Evolutionary conservation across 2,888 invertebrate genomes (phyloP), one percentile per base, ranked within the genome.

Genomic region (Rhingia rostrata): DNA sequence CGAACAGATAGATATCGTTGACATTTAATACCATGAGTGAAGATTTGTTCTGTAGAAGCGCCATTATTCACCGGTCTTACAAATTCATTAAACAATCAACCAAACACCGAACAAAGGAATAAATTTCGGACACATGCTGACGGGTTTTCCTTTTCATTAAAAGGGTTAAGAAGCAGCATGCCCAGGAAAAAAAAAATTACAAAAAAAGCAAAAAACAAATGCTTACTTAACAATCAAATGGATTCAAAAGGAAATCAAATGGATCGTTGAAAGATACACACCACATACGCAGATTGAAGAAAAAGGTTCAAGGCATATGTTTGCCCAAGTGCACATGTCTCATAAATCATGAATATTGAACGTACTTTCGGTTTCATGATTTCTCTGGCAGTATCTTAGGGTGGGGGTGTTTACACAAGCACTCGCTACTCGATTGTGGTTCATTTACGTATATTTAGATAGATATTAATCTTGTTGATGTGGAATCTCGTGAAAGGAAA

Each of bases 361-460:
- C 4, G 41, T 80, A 84, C 84, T 84, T 75, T 84, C 84, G 41
- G 43, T 84, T 80, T 77, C 60, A 51, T 30, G 10, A 35, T 43
- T 37, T 33, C 37, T 51, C 30, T 39, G 10, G 22, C 22, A 22
- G 22, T 54, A 14, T 22, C 45, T 37, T 12, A 37, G 58, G 73
- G 84, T 84, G 80, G 84, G 84, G 84, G 84, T 84, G 80, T 84
- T 82, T 82, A 78, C 66, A 69, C 35, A 22, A 1, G 22, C 22
- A 22, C 22, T 22, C 22, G 33, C 53, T 12, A 14, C 33, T 51
- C n/a, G 30, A 69, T 64, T 61, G 69, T 58, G 79, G 69, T 80
- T 84, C 70, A 70, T 84, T 80, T 80, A 75, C 70, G 84, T 70
- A 80, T 84, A 75, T 80, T 84, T 66, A 80, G 80, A 66, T 66